These are phyloP conservation scores for Caenorhabditis latens DNA, from an alignment of 1,140 invertebrate species.

Conservation along the genomic window DNA sequence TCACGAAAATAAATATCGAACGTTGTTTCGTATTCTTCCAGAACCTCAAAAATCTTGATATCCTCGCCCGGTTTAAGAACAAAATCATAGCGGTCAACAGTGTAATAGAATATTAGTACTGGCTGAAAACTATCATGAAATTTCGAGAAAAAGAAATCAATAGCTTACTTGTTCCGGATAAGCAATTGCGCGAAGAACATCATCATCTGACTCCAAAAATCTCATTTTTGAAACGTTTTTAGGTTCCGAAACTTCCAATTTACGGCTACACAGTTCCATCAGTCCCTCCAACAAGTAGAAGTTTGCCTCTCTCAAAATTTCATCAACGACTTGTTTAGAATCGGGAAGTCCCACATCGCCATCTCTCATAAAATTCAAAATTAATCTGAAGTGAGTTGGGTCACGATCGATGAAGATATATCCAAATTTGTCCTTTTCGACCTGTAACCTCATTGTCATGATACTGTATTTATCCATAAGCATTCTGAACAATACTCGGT, in stretches of 20 bases:
- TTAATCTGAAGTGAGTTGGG: neutral
- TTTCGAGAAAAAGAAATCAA: neutral
- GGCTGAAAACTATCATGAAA: neutral
- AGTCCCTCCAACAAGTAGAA: neutral
- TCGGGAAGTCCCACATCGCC: neutral
- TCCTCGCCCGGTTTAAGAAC: neutral
- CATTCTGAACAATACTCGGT: too few relatives aligned
- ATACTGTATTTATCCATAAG: too few relatives aligned
- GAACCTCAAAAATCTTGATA: neutral
- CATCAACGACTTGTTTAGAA: neutral
- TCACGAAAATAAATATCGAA: constrained; percentile 6
- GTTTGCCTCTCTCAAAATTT: neutral
- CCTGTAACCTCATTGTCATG: too few relatives aligned
- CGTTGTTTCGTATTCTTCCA: neutral
- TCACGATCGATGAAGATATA: neutral
- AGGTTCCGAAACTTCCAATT: neutral
- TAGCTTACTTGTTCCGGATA: neutral
- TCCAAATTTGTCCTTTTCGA: neutral
- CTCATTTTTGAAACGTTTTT: neutral
- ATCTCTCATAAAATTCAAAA: constrained; percentile 9
- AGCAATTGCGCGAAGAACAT: neutral
- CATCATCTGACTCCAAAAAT: neutral
- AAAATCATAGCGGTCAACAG: neutral
- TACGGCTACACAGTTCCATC: neutral
- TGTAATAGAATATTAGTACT: neutral